Conservation (phyloP, 1,140 invertebrate species). For the Nautilus pompilius region DNA sequence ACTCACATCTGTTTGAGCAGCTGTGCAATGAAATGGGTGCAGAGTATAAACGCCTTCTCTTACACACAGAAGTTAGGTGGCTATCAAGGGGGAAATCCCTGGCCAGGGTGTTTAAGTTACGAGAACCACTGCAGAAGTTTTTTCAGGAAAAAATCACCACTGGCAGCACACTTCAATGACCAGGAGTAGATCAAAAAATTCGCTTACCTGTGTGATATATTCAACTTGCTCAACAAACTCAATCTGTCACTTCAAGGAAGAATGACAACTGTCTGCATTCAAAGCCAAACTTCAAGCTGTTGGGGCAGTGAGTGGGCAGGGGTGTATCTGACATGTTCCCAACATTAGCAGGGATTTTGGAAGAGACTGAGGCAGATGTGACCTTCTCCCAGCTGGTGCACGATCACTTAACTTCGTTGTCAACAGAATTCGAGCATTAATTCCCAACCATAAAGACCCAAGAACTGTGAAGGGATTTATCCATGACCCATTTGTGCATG, state of each 20-base stretch:
- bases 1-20: background rate
- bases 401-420: constrained; percentile 13
- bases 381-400: constrained; percentile 20
- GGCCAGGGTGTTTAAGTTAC: constrained; percentile 16
- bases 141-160: background rate
- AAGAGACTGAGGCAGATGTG: constrained; percentile 3
- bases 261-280: constrained; percentile 90
- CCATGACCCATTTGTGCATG: background rate
- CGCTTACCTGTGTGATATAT: background rate
- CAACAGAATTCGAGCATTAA: constrained; percentile 24
- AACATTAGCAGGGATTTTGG: constrained; percentile 66
- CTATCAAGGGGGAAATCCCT: constrained; percentile 1
- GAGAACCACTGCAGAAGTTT: constrained; percentile 1
- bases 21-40: background rate
- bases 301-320: constrained; percentile 97
- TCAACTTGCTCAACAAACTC: background rate
- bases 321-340: constrained; percentile 96
- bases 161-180: background rate
- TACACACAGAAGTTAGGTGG: background rate
- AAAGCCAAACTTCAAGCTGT: constrained; percentile 73
- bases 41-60: background rate
- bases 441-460: constrained; percentile 28
- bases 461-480: constrained; percentile 15
- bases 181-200: background rate
- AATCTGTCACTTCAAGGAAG: constrained; percentile 4